Conservation (phyloP, 2,888 invertebrate species). For the Caenorhabditis afra region DNA sequence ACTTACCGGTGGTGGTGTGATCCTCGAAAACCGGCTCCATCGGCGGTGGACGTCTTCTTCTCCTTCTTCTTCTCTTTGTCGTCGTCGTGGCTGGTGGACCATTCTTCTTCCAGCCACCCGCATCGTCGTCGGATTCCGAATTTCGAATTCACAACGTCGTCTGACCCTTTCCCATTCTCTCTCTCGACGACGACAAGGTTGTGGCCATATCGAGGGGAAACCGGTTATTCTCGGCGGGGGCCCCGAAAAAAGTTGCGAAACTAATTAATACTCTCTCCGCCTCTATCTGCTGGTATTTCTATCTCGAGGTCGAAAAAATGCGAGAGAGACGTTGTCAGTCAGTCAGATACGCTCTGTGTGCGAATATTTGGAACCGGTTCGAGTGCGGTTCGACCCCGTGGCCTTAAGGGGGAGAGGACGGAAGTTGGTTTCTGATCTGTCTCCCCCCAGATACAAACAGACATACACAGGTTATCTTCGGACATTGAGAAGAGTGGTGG, state of each 20-base stretch:
- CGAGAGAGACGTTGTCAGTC: conserved; percentile 1
- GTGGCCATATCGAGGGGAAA: conserved; percentile 8
- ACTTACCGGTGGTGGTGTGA: conserved; percentile 48
- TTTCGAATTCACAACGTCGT: too few relatives aligned
- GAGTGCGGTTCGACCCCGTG: too few relatives aligned
- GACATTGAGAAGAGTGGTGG: too few relatives aligned
- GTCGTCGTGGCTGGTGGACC: conserved; percentile 28
- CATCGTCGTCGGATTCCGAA: conserved; percentile 7
- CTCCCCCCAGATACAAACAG: not conserved
- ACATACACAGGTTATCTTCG: not conserved
- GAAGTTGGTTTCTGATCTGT: conserved; percentile 8
- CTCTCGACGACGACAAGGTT: not conserved
- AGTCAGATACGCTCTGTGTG: too few relatives aligned
- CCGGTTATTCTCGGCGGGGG: conserved; percentile 45
- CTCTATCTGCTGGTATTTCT: conserved; percentile 1
- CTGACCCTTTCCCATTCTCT: too few relatives aligned
- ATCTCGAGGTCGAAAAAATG: conserved; percentile 31
- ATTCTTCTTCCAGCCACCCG: too few relatives aligned
- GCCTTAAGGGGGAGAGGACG: not conserved
- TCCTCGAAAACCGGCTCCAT: conserved; percentile 48
- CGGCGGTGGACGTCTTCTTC: not conserved
- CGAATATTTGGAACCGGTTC: conserved; percentile 11
- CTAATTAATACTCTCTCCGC: conserved; percentile 52
- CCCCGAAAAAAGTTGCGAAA: conserved; percentile 50
- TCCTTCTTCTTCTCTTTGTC: conserved; percentile 6